Evolutionary conservation across 2,888 invertebrate species (phyloP).

Genomic region (Clunio marinus): DNA sequence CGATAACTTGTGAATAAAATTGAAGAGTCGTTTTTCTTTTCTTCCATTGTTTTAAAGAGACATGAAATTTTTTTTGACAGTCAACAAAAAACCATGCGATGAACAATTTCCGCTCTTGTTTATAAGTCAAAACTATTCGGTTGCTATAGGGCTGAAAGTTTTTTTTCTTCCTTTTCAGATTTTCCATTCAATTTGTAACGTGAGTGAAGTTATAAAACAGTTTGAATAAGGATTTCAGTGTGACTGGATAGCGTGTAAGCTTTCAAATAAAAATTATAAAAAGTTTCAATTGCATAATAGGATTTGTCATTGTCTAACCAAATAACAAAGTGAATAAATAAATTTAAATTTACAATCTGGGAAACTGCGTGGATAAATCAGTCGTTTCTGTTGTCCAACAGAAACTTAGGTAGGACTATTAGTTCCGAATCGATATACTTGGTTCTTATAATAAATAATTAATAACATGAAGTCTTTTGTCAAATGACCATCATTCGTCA

Average conservation of each 20-base stretch:
- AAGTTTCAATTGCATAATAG: slow-evolving; percentile 8
- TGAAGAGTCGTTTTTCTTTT: no score
- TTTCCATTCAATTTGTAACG: slow-evolving; percentile 4
- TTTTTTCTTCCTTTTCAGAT: background rate
- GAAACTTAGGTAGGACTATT: slow-evolving; percentile 44
- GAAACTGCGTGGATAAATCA: slow-evolving; percentile 60
- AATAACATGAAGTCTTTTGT: background rate
- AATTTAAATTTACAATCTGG: slow-evolving; percentile 54
- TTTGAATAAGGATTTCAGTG: slow-evolving; percentile 13
- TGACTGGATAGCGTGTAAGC: background rate
- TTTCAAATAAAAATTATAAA: background rate
- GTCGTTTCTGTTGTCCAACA: slow-evolving; percentile 52
- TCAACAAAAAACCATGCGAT: background rate
- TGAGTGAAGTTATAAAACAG: slow-evolving; percentile 13
- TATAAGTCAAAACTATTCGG: slow-evolving; percentile 23
- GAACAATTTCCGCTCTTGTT: slow-evolving; percentile 28
- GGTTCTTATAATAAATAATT: no score
- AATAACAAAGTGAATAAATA: background rate
- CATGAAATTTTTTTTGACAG: slow-evolving; percentile 16
- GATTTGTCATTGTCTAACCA: background rate
- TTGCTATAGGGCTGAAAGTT: slow-evolving; percentile 21
- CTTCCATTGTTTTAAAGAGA: background rate
- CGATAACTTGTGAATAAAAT: no score
- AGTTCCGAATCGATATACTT: no score
- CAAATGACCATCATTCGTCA: background rate